Percentiles rank a stretch among this genome's conserved stretches.
These are phyloP conservation scores for Xerus rutilus DNA, from an alignment of 2,797 vertebrate species.

Conservation along the genomic window DNA sequence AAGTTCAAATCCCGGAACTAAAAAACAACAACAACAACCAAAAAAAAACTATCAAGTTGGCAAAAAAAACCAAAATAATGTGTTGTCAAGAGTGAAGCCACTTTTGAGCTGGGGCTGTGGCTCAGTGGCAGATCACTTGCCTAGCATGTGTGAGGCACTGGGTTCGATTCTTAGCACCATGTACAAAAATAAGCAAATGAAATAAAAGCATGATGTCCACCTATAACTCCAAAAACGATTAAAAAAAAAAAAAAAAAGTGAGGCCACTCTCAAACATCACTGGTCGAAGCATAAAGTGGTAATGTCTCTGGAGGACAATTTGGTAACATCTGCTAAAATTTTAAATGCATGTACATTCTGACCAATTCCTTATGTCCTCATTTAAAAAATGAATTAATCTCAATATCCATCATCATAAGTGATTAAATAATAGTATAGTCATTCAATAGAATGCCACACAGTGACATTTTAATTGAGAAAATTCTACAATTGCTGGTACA, in stretches of 20 bases:
- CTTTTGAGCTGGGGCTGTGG: too few species aligned
- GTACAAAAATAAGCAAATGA: too few species aligned
- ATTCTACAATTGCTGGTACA: background rate
- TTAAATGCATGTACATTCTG: background rate
- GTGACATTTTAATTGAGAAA: slow-evolving; percentile 29
- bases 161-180: too few species aligned
- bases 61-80: background rate
- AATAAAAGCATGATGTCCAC: too few species aligned
- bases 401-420: background rate
- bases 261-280: background rate
- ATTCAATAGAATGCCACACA: background rate
- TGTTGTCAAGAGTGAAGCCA: background rate
- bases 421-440: slow-evolving; percentile 13
- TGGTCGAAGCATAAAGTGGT: background rate
- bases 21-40: too few species aligned
- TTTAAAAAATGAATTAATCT: background rate
- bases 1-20: too few species aligned
- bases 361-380: slow-evolving; percentile 8
- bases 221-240: too few species aligned
- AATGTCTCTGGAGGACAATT: background rate
- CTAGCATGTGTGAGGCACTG: too few species aligned
- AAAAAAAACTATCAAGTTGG: background rate
- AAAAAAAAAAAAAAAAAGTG: too few species aligned
- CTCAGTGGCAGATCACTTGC: too few species aligned
- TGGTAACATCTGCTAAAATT: background rate